phyloP scores from a whole-genome alignment of 1,140 invertebrate genomes.

The Melanaphis sacchari region DNA sequence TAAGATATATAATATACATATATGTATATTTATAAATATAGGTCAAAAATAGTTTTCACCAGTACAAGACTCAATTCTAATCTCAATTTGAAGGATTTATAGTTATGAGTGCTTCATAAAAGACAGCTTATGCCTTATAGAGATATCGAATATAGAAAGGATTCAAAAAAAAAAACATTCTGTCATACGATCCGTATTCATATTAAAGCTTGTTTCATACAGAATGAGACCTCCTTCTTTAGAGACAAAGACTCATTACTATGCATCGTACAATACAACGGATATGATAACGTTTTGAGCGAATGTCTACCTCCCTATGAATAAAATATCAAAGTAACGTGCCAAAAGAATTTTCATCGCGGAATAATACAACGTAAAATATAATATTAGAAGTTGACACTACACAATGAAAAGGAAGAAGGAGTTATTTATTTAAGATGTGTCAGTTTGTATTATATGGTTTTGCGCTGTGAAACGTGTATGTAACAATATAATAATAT shows the following conservation, averaged over 20 bases:
- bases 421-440: not conserved
- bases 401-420: not conserved
- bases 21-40: not conserved
- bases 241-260: slow-evolving; percentile 36
- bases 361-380: not conserved
- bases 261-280: slow-evolving; percentile 35
- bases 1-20: not conserved
- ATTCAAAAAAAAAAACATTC: slow-evolving; percentile 19
- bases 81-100: not conserved
- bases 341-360: slow-evolving; percentile 23
- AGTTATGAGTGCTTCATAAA: not conserved
- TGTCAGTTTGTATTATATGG: not conserved
- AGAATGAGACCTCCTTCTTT: not conserved
- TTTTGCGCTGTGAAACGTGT: not conserved
- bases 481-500: no score
- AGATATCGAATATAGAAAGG: not conserved
- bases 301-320: slow-evolving; percentile 44
- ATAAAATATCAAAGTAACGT: slow-evolving; percentile 49
- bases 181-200: slow-evolving; percentile 9
- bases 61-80: not conserved
- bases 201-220: not conserved
- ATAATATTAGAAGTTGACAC: slow-evolving; percentile 18
- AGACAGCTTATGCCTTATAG: not conserved
- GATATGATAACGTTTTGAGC: slow-evolving; percentile 51
- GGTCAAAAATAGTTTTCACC: not conserved